Conservation (phyloP, 1,140 invertebrate genomes). For the Drosophila baimaii region DNA sequence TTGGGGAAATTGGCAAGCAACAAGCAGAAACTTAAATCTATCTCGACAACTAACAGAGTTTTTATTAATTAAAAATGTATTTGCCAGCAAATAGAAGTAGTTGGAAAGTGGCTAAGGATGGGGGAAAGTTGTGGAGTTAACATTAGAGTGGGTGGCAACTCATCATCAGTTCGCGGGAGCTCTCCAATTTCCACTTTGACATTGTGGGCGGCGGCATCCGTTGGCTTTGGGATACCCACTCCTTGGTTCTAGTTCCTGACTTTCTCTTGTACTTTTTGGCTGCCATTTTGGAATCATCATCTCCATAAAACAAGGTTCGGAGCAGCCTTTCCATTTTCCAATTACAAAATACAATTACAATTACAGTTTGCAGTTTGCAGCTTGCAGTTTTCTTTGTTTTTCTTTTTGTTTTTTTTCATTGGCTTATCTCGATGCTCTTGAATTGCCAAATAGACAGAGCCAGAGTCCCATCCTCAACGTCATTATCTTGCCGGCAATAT, state of each 20-base stretch:
- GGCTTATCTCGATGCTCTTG: slow-evolving; percentile 73
- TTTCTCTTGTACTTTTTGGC: slow-evolving; percentile 17
- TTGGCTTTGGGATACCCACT: slow-evolving; percentile 3
- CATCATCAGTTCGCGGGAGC: slow-evolving; percentile 3
- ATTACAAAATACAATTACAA: slow-evolving; percentile 41
- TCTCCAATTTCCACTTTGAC: slow-evolving; percentile 16
- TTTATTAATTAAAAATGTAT: slow-evolving; percentile 44
- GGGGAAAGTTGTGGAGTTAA: slow-evolving; percentile 20
- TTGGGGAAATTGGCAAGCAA: slow-evolving; percentile 16
- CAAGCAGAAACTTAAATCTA: slow-evolving; percentile 16
- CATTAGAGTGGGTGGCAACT: slow-evolving; percentile 41
- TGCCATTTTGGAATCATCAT: not conserved
- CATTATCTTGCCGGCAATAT: slow-evolving; percentile 33
- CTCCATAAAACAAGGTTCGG: slow-evolving; percentile 3
- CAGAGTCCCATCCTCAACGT: slow-evolving; percentile 29
- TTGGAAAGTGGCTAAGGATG: slow-evolving; percentile 12
- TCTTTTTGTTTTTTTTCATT: slow-evolving; percentile 14
- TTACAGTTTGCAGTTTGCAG: slow-evolving; percentile 17
- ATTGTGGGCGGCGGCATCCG: slow-evolving; percentile 41
- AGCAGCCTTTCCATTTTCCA: slow-evolving; percentile 15
- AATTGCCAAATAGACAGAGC: slow-evolving; percentile 57
- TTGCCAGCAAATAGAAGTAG: not conserved
- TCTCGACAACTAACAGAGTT: slow-evolving; percentile 16
- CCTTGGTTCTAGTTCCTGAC: slow-evolving; percentile 35
- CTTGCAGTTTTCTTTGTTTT: slow-evolving; percentile 10